Evolutionary conservation across 2,113 vertebrate species (phyloP).

Genomic region (Myotis brandtii): DNA sequence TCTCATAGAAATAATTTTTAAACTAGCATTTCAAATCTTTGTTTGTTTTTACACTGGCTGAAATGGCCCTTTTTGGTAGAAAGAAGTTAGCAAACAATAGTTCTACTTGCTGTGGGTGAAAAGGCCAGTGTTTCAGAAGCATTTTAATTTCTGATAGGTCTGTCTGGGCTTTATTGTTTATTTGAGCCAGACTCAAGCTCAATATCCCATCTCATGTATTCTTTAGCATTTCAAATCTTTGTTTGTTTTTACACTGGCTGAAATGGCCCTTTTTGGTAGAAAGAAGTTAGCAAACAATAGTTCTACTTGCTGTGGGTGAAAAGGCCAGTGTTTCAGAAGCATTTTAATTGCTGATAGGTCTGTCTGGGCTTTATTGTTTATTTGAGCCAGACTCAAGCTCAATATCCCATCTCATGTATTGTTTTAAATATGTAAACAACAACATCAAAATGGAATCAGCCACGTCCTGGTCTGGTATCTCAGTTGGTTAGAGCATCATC

Average conservation of each 20-base stretch:
- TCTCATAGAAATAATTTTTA: constrained; percentile 22
- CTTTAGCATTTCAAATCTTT: neutral
- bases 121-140: neutral
- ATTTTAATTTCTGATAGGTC: neutral
- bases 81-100: constrained; percentile 15
- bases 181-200: neutral
- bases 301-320: neutral
- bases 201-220: neutral
- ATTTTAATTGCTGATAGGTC: neutral
- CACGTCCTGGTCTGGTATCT: neutral
- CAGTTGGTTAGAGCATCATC: neutral
- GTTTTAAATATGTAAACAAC: constrained; percentile 35
- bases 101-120: neutral
- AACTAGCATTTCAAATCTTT: neutral
- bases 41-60: neutral
- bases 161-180: neutral
- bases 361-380: neutral
- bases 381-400: neutral
- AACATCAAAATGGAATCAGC: constrained; percentile 38
- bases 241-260: neutral
- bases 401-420: neutral
- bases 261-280: neutral
- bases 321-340: neutral
- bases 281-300: constrained; percentile 15
- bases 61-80: neutral